A percentile compares a stretch with the other conserved stretches of the same genome.
Evolutionary conservation across 2,113 vertebrate genomes (phyloP).

Genomic region (Brachirus orientalis): DNA sequence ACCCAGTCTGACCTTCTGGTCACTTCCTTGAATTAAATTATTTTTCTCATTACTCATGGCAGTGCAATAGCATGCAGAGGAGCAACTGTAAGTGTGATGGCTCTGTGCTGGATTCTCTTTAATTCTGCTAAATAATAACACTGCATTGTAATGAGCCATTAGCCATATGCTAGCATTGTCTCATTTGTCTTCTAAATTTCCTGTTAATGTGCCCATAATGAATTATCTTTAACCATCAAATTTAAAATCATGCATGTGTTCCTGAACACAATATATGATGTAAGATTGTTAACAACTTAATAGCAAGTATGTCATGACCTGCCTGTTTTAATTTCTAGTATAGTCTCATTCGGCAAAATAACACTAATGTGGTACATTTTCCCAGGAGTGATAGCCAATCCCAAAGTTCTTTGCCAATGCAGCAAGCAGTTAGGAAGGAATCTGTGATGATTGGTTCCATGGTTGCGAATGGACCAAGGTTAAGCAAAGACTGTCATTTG

Average conservation of each 20-base stretch:
- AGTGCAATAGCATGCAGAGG: conserved; percentile 57
- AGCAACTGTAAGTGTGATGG: conserved; percentile 51
- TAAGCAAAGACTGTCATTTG: too few relatives aligned
- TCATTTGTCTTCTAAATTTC: conserved; percentile 61
- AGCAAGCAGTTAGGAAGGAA: too few relatives aligned
- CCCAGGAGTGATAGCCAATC: too few relatives aligned
- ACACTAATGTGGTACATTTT: too few relatives aligned
- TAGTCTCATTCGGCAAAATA: too few relatives aligned
- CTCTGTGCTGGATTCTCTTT: conserved; percentile 41
- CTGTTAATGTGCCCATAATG: conserved; percentile 43
- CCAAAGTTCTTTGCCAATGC: too few relatives aligned
- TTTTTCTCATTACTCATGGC: conserved; percentile 50
- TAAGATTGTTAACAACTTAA: background rate
- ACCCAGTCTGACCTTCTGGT: conserved; percentile 43
- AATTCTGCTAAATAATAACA: conserved; percentile 62
- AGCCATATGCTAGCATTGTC: conserved; percentile 40
- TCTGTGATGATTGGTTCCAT: too few relatives aligned
- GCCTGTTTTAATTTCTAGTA: too few relatives aligned
- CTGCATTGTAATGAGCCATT: conserved; percentile 60
- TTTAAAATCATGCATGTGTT: conserved; percentile 24
- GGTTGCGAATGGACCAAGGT: too few relatives aligned
- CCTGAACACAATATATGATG: background rate
- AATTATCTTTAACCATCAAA: conserved; percentile 45
- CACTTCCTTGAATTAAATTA: conserved; percentile 38
- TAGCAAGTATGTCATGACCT: background rate